These are phyloP conservation scores for Epinephelus lanceolatus DNA, from an alignment of 2,113 vertebrate genomes.

Conservation along the genomic window DNA sequence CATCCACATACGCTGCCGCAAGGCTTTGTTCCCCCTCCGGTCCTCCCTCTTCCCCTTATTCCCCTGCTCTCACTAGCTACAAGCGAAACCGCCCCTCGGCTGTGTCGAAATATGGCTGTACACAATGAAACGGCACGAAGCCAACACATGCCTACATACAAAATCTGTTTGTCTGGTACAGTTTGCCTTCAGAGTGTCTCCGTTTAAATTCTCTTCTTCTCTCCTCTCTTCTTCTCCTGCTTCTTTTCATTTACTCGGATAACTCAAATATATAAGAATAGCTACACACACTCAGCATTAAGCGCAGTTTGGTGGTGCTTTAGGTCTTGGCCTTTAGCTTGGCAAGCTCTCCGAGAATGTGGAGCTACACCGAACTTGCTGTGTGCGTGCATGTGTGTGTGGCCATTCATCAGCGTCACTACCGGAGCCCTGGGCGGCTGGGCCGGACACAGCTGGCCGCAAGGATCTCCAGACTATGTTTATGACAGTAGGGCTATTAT, in stretches of 20 bases:
- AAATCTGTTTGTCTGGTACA: slow-evolving; percentile 34
- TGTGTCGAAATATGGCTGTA: slow-evolving; percentile 54
- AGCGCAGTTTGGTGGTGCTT: slow-evolving; percentile 52
- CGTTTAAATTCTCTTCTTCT: slow-evolving; percentile 22
- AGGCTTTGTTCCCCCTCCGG: slow-evolving; percentile 65
- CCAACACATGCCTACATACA: slow-evolving; percentile 51
- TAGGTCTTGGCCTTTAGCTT: slow-evolving; percentile 73
- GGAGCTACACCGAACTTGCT: slow-evolving; percentile 60
- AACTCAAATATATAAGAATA: slow-evolving; percentile 21
- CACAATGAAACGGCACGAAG: slow-evolving; percentile 54
- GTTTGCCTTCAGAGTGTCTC: slow-evolving; percentile 24
- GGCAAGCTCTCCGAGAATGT: slow-evolving; percentile 72
- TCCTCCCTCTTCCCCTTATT: slow-evolving; percentile 41
- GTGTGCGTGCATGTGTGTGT: slow-evolving; percentile 30
- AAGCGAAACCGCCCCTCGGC: slow-evolving; percentile 42
- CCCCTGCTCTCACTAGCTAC: slow-evolving; percentile 39
- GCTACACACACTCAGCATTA: neutral
- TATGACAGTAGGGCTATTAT: slow-evolving; percentile 80
- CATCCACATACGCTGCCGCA: slow-evolving; percentile 54
- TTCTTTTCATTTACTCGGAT: slow-evolving; percentile 20
- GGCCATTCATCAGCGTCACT: slow-evolving; percentile 76
- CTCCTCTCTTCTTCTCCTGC: slow-evolving; percentile 10
- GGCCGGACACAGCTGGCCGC: slow-evolving; percentile 80
- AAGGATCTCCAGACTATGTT: slow-evolving; percentile 83
- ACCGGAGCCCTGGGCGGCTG: slow-evolving; percentile 78